Evolutionary conservation across 2,888 invertebrate genomes (phyloP).

Genomic region (Aleiodes leptofemur): DNA sequence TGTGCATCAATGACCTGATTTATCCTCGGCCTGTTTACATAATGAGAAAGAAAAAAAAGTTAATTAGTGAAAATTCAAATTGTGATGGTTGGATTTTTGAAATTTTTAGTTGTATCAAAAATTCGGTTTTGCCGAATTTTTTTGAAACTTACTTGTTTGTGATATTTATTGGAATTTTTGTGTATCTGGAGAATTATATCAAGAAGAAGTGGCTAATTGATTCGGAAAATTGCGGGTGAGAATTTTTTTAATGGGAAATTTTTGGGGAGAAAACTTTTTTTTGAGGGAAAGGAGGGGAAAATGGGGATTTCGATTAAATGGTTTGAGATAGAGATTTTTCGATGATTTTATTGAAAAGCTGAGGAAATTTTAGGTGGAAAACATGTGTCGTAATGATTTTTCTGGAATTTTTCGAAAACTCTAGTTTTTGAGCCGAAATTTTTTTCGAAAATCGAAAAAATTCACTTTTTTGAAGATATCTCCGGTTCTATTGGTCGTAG

Average conservation of each 20-base stretch:
- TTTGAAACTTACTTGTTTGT: constrained; percentile 23
- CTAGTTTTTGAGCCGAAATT: no score
- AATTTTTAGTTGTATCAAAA: neutral
- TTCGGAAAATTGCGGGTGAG: constrained; percentile 20
- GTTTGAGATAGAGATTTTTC: no score
- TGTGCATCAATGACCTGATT: constrained; percentile 58
- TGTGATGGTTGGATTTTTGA: neutral
- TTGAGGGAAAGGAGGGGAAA: no score
- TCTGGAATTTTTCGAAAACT: no score
- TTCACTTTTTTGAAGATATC: no score
- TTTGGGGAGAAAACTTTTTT: no score
- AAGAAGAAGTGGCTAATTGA: constrained; percentile 1
- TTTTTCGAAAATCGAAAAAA: no score
- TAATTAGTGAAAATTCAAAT: neutral
- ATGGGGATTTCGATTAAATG: no score
- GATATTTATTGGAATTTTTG: constrained; percentile 22
- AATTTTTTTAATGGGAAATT: neutral
- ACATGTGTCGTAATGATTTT: no score
- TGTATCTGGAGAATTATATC: constrained; percentile 19
- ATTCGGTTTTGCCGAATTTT: neutral
- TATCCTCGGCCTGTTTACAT: neutral
- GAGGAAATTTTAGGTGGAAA: no score
- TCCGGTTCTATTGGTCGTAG: no score
- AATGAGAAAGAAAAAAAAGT: neutral
- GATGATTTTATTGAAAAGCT: no score